phyloP scores from a whole-genome alignment of 2,888 invertebrate genomes.

The Elegia similella region DNA sequence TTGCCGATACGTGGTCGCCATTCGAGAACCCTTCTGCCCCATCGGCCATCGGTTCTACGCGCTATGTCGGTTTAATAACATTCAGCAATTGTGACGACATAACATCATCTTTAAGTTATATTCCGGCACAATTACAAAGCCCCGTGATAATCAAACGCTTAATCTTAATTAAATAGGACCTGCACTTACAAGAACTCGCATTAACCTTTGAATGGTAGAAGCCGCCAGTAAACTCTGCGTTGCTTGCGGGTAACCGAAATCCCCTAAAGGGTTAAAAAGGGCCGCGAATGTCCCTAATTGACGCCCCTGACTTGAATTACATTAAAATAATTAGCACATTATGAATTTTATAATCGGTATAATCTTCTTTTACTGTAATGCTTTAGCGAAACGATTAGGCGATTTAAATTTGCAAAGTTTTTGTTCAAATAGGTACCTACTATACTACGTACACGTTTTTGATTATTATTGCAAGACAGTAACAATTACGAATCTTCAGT shows the following conservation, averaged over 20 bases:
- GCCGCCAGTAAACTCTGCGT: slow-evolving; percentile 29
- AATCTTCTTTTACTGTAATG: slow-evolving; percentile 12
- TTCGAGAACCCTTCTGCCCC: too few species aligned
- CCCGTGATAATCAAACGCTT: slow-evolving; percentile 26
- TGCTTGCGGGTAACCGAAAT: slow-evolving; percentile 26
- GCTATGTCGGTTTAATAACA: too few species aligned
- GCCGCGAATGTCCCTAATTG: slow-evolving; percentile 25
- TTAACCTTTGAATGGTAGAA: slow-evolving; percentile 31
- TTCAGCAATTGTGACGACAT: background rate
- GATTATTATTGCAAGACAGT: background rate
- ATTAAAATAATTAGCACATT: slow-evolving; percentile 29
- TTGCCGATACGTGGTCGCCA: too few species aligned
- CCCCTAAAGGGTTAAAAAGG: slow-evolving; percentile 28
- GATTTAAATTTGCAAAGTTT: background rate
- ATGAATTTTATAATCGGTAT: slow-evolving; percentile 21
- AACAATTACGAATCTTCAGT: background rate
- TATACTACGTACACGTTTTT: background rate
- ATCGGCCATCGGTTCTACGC: too few species aligned
- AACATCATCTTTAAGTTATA: background rate
- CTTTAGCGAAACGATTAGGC: background rate
- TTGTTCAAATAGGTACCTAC: background rate
- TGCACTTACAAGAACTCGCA: slow-evolving; percentile 30
- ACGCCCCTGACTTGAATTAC: slow-evolving; percentile 32
- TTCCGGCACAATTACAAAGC: background rate
- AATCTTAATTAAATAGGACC: slow-evolving; percentile 33